Evolutionary conservation across 2,888 invertebrate genomes (phyloP), one percentile per base, ranked within the genome.

Genomic region (Pristionchus entomophagus): DNA sequence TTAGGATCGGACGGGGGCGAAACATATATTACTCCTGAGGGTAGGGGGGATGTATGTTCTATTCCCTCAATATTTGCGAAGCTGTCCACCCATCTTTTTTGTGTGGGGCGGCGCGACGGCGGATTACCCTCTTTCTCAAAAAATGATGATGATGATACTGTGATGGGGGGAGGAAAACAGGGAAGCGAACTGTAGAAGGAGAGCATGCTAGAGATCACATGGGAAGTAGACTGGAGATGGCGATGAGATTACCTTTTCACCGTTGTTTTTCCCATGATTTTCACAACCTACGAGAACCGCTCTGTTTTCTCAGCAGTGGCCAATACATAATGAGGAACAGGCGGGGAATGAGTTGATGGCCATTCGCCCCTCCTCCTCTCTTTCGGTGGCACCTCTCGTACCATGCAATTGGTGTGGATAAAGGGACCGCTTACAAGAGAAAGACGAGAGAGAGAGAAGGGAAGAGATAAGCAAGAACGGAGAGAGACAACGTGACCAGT

Each of bases 341-440:
- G 45, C 45, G 35, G 22, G 35, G 35, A 38, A 65, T 65, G 35
- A 35, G 22, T 26, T 32, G 65, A 35, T 19, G 22, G 65, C 32
- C 8, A 45, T 45, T 65, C 38, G 65, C 19, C 19, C 65, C 65
- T n/a, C 56, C 22, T 35, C 32, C 32, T 35, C 22, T 29, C 65
- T 65, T 65, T 65, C 65, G 65, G 65, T 65, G 65, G 65, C 65
- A 65, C 65, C 65, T 65, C 35, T 35, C 65, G 65, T 65, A 65
- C 65, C 65, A 65, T 35, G 65, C 65, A 35, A 65, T 65, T 65
- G 65, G 65, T 65, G 56, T n/a, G 65, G 65, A 65, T 65, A 65
- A 65, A 65, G 65, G 65, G 35, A 65, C 65, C 65, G 65, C 65
- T 65, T 65, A 65, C 65, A 65, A 65, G 65, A 65, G 65, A 65